Base-by-base conservation (phyloP, 2,113 vertebrate species). In the Gila orcuttii region DNA sequence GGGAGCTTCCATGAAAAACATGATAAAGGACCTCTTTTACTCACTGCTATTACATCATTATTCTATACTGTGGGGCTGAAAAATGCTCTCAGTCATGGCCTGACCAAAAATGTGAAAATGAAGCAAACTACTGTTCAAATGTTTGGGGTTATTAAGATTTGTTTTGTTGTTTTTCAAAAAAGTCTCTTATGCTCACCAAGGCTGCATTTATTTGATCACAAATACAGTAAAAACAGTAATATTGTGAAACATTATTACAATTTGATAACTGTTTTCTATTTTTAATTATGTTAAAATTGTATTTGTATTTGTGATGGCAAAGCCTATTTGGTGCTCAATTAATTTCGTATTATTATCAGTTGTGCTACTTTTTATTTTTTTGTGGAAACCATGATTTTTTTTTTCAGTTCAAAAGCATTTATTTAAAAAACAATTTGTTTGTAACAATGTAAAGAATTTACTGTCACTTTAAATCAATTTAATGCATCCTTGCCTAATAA, bases 1-100 rank as follows among this genome's bases (percentile, higher is more conserved):
- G n/a, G 73, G 62, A 69, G 50, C 12, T 23, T 62, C 69, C 86
- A 8, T 50, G 59, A 88, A 33, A 82, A 82, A 64, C 47, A 47
- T 23, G 15, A 85, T 23, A 77, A 82, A 77, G 57, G 5, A 73
- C 15, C 25, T 59, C 47, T 23, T 73, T 76, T 84, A 79, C 74
- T 50, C 12, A 74, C 28, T 71, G 62, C 59, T 39, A 33, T 55
- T 69, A 50, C 78, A 87, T 84, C 17, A 73, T 79, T 83, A 50
- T 73, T 73, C 60, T 52, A 86, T 80, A 28, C 39, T 3, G 19
- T 8, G 31, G 10, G 52, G 42, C 21, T 81, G 47, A 73, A 42
- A 85, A 71, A 85, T 86, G 42, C 52, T 42, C 50, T 25, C 47
- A 73, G 28, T 55, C 0, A 0, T 36, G 47, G 81, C 23, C 21